Conservation (phyloP, 2,797 vertebrate species). For the Oreochromis grahami region DNA sequence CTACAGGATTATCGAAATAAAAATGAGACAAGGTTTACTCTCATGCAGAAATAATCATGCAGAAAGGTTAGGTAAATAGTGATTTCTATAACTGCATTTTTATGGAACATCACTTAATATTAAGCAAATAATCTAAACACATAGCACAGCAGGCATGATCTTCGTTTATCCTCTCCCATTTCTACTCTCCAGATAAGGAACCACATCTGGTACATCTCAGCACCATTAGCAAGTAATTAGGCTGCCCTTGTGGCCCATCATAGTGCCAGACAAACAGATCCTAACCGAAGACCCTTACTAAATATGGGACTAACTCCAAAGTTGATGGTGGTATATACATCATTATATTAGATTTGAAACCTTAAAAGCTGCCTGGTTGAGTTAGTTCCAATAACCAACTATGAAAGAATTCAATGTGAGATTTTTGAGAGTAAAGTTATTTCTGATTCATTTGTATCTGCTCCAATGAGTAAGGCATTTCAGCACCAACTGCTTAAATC, state of each 20-base stretch:
- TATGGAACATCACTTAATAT: neutral
- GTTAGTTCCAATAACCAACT: neutral
- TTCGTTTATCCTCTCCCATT: neutral
- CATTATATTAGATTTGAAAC: neutral
- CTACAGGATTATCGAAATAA: neutral
- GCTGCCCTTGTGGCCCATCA: neutral
- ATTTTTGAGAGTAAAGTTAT: neutral
- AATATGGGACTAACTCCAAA: neutral
- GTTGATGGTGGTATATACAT: neutral
- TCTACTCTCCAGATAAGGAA: neutral
- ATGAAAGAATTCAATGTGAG: neutral
- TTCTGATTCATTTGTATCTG: slow-evolving; percentile 17
- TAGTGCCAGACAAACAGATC: neutral
- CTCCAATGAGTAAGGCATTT: slow-evolving; percentile 25
- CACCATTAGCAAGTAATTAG: neutral
- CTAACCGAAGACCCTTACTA: neutral
- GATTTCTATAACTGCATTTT: neutral
- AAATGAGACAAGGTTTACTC: neutral
- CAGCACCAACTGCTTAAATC: slow-evolving; percentile 20
- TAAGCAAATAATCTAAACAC: neutral
- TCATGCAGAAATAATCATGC: neutral
- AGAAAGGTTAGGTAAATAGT: neutral
- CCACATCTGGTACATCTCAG: neutral
- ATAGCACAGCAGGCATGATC: neutral
- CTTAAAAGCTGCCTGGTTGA: neutral